phyloP scores from a whole-genome alignment of 2,888 invertebrate species.

The Scaptomyza polygonia region DNA sequence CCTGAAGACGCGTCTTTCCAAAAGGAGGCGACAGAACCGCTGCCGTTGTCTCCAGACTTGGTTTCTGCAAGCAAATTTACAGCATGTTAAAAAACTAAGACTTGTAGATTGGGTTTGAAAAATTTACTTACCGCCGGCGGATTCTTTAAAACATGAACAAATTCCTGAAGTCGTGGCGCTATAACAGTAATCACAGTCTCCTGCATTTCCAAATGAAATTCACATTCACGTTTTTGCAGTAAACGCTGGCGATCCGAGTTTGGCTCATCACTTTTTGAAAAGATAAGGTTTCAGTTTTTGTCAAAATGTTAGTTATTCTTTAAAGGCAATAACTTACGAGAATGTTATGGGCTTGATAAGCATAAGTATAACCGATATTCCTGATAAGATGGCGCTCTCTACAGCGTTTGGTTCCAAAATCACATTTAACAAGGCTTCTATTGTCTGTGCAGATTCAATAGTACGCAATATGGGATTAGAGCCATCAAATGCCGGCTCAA shows the following conservation, averaged over 20 bases:
- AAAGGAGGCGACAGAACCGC: conserved; percentile 90
- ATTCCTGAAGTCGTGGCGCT: conserved; percentile 88
- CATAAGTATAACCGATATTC: conserved; percentile 91
- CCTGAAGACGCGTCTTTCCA: conserved; percentile 92
- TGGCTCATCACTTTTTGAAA: conserved; percentile 81
- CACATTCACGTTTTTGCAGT: conserved; percentile 85
- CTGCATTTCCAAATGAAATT: conserved; percentile 87
- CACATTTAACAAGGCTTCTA: conserved; percentile 89
- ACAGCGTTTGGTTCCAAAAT: conserved; percentile 89
- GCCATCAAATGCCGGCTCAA: conserved; percentile 82
- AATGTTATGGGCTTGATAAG: conserved; percentile 85
- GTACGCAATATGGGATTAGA: conserved; percentile 89
- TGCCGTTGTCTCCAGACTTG: conserved; percentile 88
- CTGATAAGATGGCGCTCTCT: conserved; percentile 91
- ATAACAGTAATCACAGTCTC: conserved; percentile 88
- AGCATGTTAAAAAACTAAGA: neutral
- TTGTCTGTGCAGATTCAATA: conserved; percentile 88
- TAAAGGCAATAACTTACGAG: conserved; percentile 68
- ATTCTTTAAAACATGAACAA: conserved; percentile 88
- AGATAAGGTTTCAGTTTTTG: neutral
- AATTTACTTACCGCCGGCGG: conserved; percentile 88
- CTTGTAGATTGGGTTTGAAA: too few species aligned
- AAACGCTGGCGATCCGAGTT: conserved; percentile 80
- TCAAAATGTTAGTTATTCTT: neutral
- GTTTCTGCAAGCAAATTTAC: conserved; percentile 84